These are phyloP conservation scores for Brachionus rubens DNA, from an alignment of 1,140 invertebrate genomes.

Conservation along the genomic window DNA sequence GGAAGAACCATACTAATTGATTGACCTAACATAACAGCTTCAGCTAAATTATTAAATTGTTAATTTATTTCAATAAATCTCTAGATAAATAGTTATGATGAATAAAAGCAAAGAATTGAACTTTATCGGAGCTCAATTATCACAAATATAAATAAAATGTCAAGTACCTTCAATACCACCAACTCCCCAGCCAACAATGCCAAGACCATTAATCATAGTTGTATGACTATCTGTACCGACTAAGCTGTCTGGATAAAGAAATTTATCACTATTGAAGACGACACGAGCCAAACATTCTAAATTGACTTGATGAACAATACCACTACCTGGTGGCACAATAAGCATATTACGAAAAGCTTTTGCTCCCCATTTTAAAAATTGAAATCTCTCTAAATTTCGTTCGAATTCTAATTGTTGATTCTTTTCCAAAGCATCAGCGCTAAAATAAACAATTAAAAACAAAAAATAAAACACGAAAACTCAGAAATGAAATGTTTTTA, in stretches of 20 bases:
- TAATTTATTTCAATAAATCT: too few species aligned
- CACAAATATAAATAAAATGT: too few species aligned
- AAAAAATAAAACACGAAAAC: not conserved
- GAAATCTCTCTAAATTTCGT: conserved; percentile 90
- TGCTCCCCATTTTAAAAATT: conserved; percentile 94
- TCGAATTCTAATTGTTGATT: conserved; percentile 95
- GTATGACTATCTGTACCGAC: conserved; percentile 99
- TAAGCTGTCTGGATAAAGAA: conserved; percentile 87
- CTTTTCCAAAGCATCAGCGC: conserved; percentile 79
- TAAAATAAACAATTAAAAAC: conserved; percentile 60
- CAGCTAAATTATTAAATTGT: conserved; percentile 63
- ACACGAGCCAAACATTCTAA: conserved; percentile 89
- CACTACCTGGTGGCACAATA: conserved; percentile 93
- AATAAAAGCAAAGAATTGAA: too few species aligned
- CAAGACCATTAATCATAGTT: conserved; percentile 93
- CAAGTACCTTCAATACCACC: conserved; percentile 70
- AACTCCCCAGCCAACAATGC: conserved; percentile 69
- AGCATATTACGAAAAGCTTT: conserved; percentile 91
- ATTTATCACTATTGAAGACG: conserved; percentile 71
- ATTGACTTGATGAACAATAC: conserved; percentile 97
- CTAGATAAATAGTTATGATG: too few species aligned
- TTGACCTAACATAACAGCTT: conserved; percentile 76
- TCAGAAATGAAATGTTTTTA: too few species aligned
- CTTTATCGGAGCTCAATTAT: too few species aligned
- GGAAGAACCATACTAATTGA: conserved; percentile 92